A percentile compares a stretch with the other conserved stretches of the same genome.
Evolutionary conservation across 2,888 invertebrate species (phyloP).

Genomic region (Clepsis dumicolana): DNA sequence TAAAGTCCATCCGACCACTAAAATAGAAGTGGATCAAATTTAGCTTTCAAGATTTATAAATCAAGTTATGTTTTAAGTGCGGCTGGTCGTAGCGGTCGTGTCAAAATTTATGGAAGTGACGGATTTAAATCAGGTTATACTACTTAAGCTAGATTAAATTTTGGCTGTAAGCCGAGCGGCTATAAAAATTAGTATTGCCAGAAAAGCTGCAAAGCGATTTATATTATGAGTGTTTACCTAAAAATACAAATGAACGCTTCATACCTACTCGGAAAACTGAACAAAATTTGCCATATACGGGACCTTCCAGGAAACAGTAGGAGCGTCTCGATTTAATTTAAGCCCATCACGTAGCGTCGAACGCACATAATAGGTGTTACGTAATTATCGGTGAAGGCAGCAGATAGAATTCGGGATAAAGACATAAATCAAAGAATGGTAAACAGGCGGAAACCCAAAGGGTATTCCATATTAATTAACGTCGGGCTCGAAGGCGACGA

Average conservation of each 20-base stretch:
- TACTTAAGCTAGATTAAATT: too few relatives aligned
- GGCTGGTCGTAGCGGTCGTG: too few relatives aligned
- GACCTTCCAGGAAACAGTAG: neutral
- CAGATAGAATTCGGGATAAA: conserved; percentile 65
- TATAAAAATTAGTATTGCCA: too few relatives aligned
- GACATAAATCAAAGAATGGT: conserved; percentile 76
- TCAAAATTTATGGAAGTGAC: too few relatives aligned
- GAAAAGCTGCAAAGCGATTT: neutral
- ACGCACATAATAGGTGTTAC: conserved; percentile 43
- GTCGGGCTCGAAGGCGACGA: conserved; percentile 79
- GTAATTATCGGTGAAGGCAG: conserved; percentile 45
- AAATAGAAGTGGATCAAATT: too few relatives aligned
- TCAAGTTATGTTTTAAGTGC: too few relatives aligned
- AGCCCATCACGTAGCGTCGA: conserved; percentile 34
- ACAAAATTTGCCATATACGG: too few relatives aligned
- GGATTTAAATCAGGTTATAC: too few relatives aligned
- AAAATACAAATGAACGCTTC: neutral
- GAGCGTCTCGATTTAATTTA: conserved; percentile 27
- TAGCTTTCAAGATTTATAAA: too few relatives aligned
- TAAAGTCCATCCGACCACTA: too few relatives aligned
- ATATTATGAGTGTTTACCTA: neutral
- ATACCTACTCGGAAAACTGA: neutral
- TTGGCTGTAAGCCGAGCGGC: too few relatives aligned
- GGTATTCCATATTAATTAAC: conserved; percentile 85
- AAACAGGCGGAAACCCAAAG: conserved; percentile 74